Evolutionary conservation across 2,888 invertebrate species (phyloP), one percentile per base, ranked within the genome.

Genomic region (Drosophila pegasa): DNA sequence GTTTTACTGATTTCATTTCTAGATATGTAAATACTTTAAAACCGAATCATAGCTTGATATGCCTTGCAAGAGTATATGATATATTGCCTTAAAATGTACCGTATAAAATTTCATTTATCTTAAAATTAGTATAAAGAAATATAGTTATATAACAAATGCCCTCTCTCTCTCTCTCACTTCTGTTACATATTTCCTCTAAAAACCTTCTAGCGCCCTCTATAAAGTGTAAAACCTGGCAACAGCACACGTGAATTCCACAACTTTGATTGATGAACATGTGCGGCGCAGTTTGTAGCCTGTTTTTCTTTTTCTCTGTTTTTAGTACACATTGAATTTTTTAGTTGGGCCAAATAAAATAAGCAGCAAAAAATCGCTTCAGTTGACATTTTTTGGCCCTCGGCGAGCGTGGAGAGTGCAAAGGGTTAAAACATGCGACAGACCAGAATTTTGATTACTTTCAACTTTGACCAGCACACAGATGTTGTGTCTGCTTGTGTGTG

Each of bases 201-300:
- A 18, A 16, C 12, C 1, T 4, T 10, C 0, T 8, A 20, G 12
- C 1, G 4, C 4, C n/a, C 31, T 18, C 8, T 14, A 14, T 8
- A 33, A 33, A 20, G 12, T 14, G 31, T 20, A 33, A 63, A 48
- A 37, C 27, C 50, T 33, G 62, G 61, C 70, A 74, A 78, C 3
- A 29, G 16, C 45, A 27, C 45, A 45, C 16, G 43, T 43, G 25
- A 43, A 43, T 43, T 43, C 25, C 1, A n/a, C 70, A 72, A 74
- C 85, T 84, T 87, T 87, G 83, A 83, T 83, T 83, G 87, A 83
- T 87, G 83, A 83, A 87, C 87, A 87, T 83, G 76, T 83, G 87
- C 70, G 64, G 57, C 75, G 62, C 56, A 70, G 78, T 74, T 76
- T 27, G 48, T 33, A 37, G 41, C 31, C 66, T 55, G 37, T 65